Percentiles rank a stretch among this genome's conserved stretches.
Evolutionary conservation across 2,888 invertebrate genomes (phyloP).

Genomic region (Philonicus albiceps): DNA sequence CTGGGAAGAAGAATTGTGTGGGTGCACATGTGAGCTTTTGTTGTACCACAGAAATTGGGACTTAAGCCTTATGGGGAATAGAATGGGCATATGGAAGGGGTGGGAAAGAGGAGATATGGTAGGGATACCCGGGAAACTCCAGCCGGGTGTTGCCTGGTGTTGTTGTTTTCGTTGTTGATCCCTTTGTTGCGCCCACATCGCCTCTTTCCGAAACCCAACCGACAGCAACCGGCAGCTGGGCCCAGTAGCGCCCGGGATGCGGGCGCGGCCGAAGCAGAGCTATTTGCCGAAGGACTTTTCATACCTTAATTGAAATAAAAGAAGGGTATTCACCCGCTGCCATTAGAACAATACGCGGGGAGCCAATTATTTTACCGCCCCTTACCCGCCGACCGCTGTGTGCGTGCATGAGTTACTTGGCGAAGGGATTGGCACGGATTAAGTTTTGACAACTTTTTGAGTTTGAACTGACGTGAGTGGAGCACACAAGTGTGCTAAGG

Average conservation of each 20-base stretch:
- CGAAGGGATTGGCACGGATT: slow-evolving; percentile 50
- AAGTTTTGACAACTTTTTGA: slow-evolving; percentile 49
- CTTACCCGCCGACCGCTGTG: not conserved
- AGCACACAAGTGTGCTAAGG: slow-evolving; percentile 14
- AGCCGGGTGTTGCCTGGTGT: slow-evolving; percentile 18
- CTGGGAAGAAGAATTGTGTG: not conserved
- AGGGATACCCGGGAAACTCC: not conserved
- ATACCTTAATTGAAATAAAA: slow-evolving; percentile 53
- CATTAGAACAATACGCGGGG: slow-evolving; percentile 50
- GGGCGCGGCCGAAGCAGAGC: slow-evolving; percentile 4
- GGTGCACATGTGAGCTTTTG: slow-evolving; percentile 42
- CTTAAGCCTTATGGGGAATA: slow-evolving; percentile 35
- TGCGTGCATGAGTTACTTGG: slow-evolving; percentile 41
- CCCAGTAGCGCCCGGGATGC: not conserved
- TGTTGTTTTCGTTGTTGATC: slow-evolving; percentile 43
- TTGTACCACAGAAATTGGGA: slow-evolving; percentile 42
- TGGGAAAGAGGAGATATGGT: not conserved
- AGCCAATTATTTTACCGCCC: slow-evolving; percentile 51
- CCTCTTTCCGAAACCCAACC: not conserved
- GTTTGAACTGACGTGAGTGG: slow-evolving; percentile 42
- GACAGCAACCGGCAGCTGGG: not conserved
- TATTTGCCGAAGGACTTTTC: slow-evolving; percentile 48
- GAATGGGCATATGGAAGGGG: not conserved
- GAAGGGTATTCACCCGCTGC: slow-evolving; percentile 52
- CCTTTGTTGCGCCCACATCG: slow-evolving; percentile 31